phyloP scores from a whole-genome alignment of 2,888 invertebrate species.

The Nowickia ferox region DNA sequence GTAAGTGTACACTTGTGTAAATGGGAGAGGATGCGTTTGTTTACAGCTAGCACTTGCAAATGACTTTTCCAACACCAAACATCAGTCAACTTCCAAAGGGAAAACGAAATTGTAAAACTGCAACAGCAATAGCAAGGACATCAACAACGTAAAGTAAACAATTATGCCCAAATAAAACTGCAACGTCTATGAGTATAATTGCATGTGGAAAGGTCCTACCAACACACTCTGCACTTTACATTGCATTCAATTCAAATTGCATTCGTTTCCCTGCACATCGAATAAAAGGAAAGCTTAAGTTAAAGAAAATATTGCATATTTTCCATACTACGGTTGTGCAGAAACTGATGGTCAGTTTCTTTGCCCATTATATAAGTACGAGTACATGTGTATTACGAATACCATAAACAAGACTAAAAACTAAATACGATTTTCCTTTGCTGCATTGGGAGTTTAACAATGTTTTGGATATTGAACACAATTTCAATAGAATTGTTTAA shows the following conservation, averaged over 20 bases:
- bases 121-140: constrained; percentile 26
- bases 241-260: constrained; percentile 47
- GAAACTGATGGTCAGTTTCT: constrained; percentile 47
- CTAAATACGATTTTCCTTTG: constrained; percentile 40
- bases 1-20: background rate
- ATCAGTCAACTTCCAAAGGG: constrained; percentile 45
- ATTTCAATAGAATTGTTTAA: constrained; percentile 4
- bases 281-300: background rate
- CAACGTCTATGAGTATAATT: background rate
- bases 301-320: background rate
- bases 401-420: constrained; percentile 49
- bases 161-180: constrained; percentile 22
- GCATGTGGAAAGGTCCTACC: constrained; percentile 7
- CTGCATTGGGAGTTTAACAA: constrained; percentile 41
- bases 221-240: constrained; percentile 7
- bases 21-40: constrained; percentile 16
- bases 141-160: constrained; percentile 53
- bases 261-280: background rate
- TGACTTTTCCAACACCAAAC: constrained; percentile 71
- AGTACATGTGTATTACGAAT: background rate
- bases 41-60: constrained; percentile 62
- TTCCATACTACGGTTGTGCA: background rate
- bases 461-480: constrained; percentile 18
- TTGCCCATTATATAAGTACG: background rate
- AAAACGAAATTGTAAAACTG: constrained; percentile 53